Percentiles rank a stretch among this genome's conserved stretches.
These are phyloP conservation scores for Cephus spinipes DNA, from an alignment of 2,888 invertebrate species.

Conservation along the genomic window DNA sequence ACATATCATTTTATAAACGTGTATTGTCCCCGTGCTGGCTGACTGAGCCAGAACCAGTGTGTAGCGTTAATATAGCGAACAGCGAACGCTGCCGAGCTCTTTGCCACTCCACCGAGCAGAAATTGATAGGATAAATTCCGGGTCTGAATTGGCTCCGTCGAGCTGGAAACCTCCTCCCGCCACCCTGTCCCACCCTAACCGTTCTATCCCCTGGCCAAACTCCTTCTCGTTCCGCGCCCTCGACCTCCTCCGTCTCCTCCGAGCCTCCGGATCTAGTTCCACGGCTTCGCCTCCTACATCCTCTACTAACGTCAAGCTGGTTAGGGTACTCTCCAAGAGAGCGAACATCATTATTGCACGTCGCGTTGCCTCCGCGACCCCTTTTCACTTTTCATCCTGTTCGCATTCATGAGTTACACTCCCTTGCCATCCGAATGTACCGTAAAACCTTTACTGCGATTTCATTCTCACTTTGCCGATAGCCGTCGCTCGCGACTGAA, in stretches of 20 bases:
- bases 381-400: slow-evolving; percentile 26
- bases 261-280: slow-evolving; percentile 24
- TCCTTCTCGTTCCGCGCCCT: slow-evolving; percentile 23
- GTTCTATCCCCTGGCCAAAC: slow-evolving; percentile 27
- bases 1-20: slow-evolving; percentile 51
- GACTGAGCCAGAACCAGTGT: slow-evolving; percentile 54
- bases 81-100: slow-evolving; percentile 69
- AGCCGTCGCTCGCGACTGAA: background rate
- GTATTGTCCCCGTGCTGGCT: slow-evolving; percentile 49
- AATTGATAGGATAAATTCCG: slow-evolving; percentile 76
- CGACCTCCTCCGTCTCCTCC: slow-evolving; percentile 22
- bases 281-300: slow-evolving; percentile 19
- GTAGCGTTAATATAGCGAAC: slow-evolving; percentile 65
- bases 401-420: slow-evolving; percentile 17
- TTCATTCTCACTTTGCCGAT: background rate
- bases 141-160: slow-evolving; percentile 73
- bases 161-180: slow-evolving; percentile 68
- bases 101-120: slow-evolving; percentile 74
- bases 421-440: background rate
- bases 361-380: slow-evolving; percentile 20
- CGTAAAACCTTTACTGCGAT: background rate
- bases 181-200: slow-evolving; percentile 21
- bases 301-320: slow-evolving; percentile 12
- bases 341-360: slow-evolving; percentile 25
- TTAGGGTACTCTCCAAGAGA: slow-evolving; percentile 12